Evolutionary conservation across 2,888 invertebrate genomes (phyloP), one percentile per base, ranked within the genome.

Genomic region (Sialis fuliginosa): DNA sequence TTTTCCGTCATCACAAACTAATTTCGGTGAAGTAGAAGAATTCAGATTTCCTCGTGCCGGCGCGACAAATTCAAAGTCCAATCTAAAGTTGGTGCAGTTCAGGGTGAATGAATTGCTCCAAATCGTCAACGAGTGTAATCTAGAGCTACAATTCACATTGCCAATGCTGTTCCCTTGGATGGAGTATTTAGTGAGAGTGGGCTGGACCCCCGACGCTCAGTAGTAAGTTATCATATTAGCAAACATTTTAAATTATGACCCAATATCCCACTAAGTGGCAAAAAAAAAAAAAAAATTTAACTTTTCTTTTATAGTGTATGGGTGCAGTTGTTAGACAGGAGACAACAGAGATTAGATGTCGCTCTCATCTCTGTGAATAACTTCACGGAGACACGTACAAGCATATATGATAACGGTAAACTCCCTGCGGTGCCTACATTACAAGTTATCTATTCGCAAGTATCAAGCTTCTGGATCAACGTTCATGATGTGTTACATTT

Each of bases 151-250:
- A 42, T 81, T 81, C 58, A 79, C 86, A 0, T 64, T 91, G n/a
- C 73, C 79, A 42, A 77, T 80, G 46, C 73, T 87, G 50, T 92
- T 92, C 62, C 87, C 91, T 0, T 90, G 90, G 87, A 79, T 87
- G 69, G 97, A 98, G 60, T 98, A 98, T 65, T 72, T 98, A 52
- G 89, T 93, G 0, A 69, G 97, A 53, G 89, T 87, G 9, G 96
- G 95, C 0, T 98, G 97, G 96, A 89, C 89, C 0, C 87, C 90
- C 0, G 85, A 90, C 60, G 86, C 89, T 32, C 77, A 83, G 57
- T 82, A 77, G 93, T 93, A 67, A 78, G 83, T 42, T 46, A 9
- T 22, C 42, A n/a, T n/a, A n/a, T n/a, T n/a, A n/a, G n/a, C n/a
- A n/a, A n/a, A n/a, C n/a, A 30, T 12, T 42, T 10, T 37, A 44